Evolutionary conservation across 2,113 vertebrate genomes (phyloP).

Genomic region (Gobio gobio): DNA sequence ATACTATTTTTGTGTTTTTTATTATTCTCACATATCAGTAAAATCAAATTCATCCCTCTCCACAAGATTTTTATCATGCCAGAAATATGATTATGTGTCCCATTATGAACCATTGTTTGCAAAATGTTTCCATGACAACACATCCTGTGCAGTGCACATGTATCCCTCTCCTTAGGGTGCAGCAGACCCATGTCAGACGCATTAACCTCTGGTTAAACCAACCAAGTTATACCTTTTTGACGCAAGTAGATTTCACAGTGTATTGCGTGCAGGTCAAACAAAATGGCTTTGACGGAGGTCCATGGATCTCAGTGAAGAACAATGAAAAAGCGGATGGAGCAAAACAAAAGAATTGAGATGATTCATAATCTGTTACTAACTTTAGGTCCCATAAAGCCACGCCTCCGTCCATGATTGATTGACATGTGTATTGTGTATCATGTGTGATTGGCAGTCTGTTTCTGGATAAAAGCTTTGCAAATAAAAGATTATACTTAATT

Average conservation of each 20-base stretch:
- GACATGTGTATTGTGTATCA: not conserved
- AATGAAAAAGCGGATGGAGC: not conserved
- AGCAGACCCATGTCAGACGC: slow-evolving; percentile 20
- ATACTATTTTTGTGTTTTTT: too few species aligned
- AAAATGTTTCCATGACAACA: slow-evolving; percentile 25
- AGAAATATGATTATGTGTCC: not conserved
- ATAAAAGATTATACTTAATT: not conserved
- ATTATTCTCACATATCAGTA: too few species aligned
- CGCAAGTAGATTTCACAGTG: slow-evolving; percentile 9
- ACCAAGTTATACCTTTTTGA: not conserved
- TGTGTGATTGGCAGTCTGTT: not conserved
- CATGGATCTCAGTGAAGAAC: not conserved
- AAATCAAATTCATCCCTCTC: not conserved
- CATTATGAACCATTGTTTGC: not conserved
- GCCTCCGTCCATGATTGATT: not conserved
- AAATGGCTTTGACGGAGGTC: not conserved
- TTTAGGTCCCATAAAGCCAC: not conserved
- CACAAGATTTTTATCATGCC: not conserved
- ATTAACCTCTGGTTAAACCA: slow-evolving; percentile 32
- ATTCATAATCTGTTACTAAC: not conserved
- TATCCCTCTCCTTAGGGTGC: slow-evolving; percentile 16
- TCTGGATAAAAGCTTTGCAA: slow-evolving; percentile 6
- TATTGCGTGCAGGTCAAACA: slow-evolving; percentile 14
- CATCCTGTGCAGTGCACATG: slow-evolving; percentile 30
- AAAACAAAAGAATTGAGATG: not conserved